Conservation (phyloP, 2,888 invertebrate genomes). For the Cynaeus angustus region DNA sequence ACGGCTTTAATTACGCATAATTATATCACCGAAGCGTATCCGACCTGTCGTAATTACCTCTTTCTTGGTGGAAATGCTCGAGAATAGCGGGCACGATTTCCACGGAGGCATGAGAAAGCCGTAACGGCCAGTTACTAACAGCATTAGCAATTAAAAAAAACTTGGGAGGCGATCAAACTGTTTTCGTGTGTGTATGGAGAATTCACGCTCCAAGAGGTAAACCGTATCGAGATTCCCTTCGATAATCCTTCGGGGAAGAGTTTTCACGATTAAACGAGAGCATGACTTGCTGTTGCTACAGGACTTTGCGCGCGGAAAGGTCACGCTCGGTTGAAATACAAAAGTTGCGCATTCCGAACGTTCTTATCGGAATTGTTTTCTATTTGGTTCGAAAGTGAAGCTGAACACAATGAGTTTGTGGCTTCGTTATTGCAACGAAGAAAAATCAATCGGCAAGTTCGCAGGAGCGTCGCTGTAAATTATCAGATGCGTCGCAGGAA, state of each 20-base stretch:
- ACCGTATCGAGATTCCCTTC: constrained; percentile 19
- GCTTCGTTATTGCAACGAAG: constrained; percentile 10
- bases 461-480: constrained; percentile 30
- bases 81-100: constrained; percentile 31
- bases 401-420: constrained; percentile 30
- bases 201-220: constrained; percentile 40
- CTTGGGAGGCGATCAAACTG: constrained; percentile 37
- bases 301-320: constrained; percentile 31
- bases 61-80: constrained; percentile 32
- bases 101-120: constrained; percentile 35
- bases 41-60: constrained; percentile 38
- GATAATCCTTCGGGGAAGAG: constrained; percentile 31
- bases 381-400: constrained; percentile 37
- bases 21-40: constrained; percentile 46
- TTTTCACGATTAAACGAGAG: constrained; percentile 12
- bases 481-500: constrained; percentile 37
- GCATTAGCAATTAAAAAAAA: constrained; percentile 40
- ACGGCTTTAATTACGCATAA: constrained; percentile 46
- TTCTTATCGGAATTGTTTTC: constrained; percentile 48
- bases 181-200: constrained; percentile 20
- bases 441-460: constrained; percentile 28
- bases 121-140: constrained; percentile 29
- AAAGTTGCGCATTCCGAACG: constrained; percentile 47
- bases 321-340: constrained; percentile 43
- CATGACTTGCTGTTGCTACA: constrained; percentile 29